Evolutionary conservation across 2,888 invertebrate genomes (phyloP), one percentile per base, ranked within the genome.

Genomic region (Eristalinus sepulchralis): DNA sequence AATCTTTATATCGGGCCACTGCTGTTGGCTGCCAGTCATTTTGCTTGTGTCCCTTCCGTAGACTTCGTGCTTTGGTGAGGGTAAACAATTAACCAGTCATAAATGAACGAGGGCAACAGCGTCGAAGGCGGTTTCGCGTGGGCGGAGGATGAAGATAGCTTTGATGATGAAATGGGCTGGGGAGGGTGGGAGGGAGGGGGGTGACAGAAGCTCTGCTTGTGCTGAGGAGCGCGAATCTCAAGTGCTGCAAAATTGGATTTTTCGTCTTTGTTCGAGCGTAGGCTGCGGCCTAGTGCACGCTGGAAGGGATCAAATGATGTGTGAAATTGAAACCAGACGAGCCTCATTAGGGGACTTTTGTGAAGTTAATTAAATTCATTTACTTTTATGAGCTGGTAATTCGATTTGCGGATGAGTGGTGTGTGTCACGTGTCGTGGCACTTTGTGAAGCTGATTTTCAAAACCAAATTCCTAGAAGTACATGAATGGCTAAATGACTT

Each of bases 151-250:
- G 64, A 17, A n/a, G 57, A 60, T n/a, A 47, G 60, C 76, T 76
- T 76, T 76, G 62, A 77, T 77, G 59, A 62, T 77, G 34, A 68
- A 77, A 77, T 77, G 77, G 77, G 67, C 53, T 55, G 27, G 53
- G 34, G 62, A 22, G 67, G 47, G 34, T 9, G 1, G 60, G 68
- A 62, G 67, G 67, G 55, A 68, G 53, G 20, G 17, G 62, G 34
- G 22, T 9, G 13, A 33, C 34, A 17, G 9, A 62, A 62, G 5
- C 59, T 27, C 22, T 6, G 39, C 39, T 39, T 39, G 39, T n/a
- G 39, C 39, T 39, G 39, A 11, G n/a, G 39, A 39, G 47, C 47
- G 47, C 47, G 47, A 47, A 17, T 47, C 47, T 47, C 47, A 47
- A 47, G 47, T 47, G 47, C 17, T 47, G 47, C 47, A 17, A 47